Evolutionary conservation across 37 sponge, comb jelly and placozoan genomes (phyloP).

Genomic region (Tethya wilhelma): DNA sequence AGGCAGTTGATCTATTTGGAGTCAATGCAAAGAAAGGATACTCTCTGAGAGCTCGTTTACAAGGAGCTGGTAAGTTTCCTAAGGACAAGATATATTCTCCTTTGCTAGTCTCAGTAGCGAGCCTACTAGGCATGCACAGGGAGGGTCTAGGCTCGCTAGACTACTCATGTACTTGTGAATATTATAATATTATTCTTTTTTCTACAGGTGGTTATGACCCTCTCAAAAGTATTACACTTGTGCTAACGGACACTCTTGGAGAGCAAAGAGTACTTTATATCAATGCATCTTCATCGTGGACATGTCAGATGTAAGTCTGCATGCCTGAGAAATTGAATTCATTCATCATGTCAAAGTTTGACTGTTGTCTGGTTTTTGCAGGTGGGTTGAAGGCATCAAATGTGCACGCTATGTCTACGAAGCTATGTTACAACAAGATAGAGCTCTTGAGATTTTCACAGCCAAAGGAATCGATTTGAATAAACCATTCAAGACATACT

Average conservation of each 20-base stretch:
- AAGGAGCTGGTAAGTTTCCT: conserved; percentile 15
- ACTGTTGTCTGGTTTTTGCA: neutral
- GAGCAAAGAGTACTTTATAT: conserved; percentile 12
- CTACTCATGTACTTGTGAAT: too few relatives aligned
- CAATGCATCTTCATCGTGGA: conserved; percentile 20
- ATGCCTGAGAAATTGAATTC: too few relatives aligned
- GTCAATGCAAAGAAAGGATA: conserved; percentile 45
- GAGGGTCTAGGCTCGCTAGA: too few relatives aligned
- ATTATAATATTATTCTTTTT: neutral
- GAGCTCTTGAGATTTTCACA: neutral
- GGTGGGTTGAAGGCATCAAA: conserved; percentile 51
- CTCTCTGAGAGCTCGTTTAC: conserved; percentile 15
- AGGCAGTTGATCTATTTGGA: conserved; percentile 15
- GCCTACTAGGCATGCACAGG: neutral
- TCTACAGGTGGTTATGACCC: conserved; percentile 45
- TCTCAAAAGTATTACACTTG: conserved; percentile 32
- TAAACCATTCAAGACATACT: too few relatives aligned
- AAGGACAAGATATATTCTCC: neutral
- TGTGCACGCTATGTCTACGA: conserved; percentile 37
- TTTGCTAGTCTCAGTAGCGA: neutral
- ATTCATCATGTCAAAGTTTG: neutral
- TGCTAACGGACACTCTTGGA: conserved; percentile 7
- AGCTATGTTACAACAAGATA: conserved; percentile 30
- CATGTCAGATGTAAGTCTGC: conserved; percentile 46
- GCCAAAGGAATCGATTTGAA: neutral